Conservation (phyloP, 2,888 invertebrate species). For the Malthinus flaveolus region DNA sequence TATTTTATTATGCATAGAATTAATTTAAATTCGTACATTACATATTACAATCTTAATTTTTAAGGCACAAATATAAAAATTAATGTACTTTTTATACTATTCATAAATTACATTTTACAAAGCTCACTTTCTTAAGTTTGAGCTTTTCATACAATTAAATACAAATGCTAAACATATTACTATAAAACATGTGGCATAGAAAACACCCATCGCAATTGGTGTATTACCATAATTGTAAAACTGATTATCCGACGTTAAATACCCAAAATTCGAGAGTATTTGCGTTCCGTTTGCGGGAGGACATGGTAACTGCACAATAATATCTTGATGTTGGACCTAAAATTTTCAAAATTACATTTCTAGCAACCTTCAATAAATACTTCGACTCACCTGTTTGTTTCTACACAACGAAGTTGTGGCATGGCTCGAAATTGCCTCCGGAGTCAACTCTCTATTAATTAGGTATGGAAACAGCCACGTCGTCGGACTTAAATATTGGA, state of each 20-base stretch:
- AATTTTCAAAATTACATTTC: conserved; percentile 10
- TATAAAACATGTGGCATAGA: conserved; percentile 64
- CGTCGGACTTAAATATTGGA: conserved; percentile 71
- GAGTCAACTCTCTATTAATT: conserved; percentile 66
- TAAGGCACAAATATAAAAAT: not conserved
- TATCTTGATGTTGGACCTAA: conserved; percentile 82
- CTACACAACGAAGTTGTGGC: conserved; percentile 63
- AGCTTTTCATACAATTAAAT: conserved; percentile 59
- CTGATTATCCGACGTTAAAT: conserved; percentile 58
- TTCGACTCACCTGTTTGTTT: conserved; percentile 68
- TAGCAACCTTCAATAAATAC: not conserved
- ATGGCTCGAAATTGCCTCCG: conserved; percentile 63
- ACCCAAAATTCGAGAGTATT: conserved; percentile 61
- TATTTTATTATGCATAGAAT: not conserved
- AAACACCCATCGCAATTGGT: conserved; percentile 63
- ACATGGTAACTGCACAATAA: conserved; percentile 82
- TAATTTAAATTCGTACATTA: not conserved
- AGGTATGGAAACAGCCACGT: conserved; percentile 74
- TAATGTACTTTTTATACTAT: not conserved
- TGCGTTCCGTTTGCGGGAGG: conserved; percentile 79
- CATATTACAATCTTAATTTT: not conserved
- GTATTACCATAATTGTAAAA: conserved; percentile 59
- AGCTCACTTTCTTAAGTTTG: conserved; percentile 1
- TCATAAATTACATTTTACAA: conserved; percentile 1
- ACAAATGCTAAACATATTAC: conserved; percentile 65